phyloP scores from a whole-genome alignment of 92 coral and sea anemone genomes.

The Porites divaricata region DNA sequence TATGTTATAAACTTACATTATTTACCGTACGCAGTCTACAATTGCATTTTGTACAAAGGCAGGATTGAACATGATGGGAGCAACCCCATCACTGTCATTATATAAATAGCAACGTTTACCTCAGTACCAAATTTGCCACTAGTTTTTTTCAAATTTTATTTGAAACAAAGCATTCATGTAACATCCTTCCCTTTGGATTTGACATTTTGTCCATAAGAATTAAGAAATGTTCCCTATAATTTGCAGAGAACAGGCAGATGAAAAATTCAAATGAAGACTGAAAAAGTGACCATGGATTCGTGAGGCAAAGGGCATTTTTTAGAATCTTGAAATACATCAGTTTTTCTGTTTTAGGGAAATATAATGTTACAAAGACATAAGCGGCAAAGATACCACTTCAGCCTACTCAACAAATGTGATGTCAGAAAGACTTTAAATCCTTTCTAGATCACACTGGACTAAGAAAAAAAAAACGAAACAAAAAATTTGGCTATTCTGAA shows the following conservation, averaged over 20 bases:
- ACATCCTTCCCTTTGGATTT: background rate
- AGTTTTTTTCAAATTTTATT: background rate
- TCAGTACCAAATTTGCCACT: background rate
- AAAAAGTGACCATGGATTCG: background rate
- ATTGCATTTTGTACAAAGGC: too few species aligned
- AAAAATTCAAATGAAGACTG: background rate
- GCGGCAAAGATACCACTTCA: background rate
- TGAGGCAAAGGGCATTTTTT: background rate
- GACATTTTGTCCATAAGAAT: background rate
- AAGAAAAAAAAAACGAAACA: background rate
- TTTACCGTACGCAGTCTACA: too few species aligned
- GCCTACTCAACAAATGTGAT: background rate
- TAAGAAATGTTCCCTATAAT: background rate
- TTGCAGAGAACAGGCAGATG: slow-evolving; percentile 4
- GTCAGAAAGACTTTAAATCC: background rate
- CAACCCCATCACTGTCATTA: background rate
- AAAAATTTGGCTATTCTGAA: background rate
- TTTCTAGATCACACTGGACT: slow-evolving; percentile 15
- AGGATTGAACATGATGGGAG: background rate
- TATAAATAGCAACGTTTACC: background rate
- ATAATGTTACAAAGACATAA: slow-evolving; percentile 9
- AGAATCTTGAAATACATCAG: background rate
- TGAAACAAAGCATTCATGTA: background rate
- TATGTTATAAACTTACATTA: too few species aligned
- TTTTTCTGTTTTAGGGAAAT: slow-evolving; percentile 4